These are phyloP conservation scores for Valencia hispanica DNA, from an alignment of 2,797 vertebrate genomes.

Conservation along the genomic window DNA sequence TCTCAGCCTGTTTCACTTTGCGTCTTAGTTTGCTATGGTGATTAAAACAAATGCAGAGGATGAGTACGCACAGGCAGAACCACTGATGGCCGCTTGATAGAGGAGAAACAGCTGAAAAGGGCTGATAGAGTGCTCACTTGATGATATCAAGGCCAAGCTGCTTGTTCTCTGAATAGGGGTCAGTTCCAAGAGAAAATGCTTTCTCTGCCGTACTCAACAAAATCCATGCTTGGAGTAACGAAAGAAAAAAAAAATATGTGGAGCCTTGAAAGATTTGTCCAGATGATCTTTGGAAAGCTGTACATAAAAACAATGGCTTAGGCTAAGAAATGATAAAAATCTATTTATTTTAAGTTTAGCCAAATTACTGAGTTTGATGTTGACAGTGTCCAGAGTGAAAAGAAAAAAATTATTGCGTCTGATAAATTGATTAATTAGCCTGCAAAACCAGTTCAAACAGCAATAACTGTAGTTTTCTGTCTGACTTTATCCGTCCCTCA, in stretches of 20 bases:
- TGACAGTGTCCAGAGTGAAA: conserved; percentile 6
- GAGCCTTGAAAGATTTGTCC: conserved; percentile 57
- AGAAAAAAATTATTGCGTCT: background rate
- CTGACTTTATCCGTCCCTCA: background rate
- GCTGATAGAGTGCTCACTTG: conserved; percentile 65
- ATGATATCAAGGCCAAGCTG: conserved; percentile 64
- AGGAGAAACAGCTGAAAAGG: conserved; percentile 66
- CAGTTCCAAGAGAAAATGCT: conserved; percentile 60
- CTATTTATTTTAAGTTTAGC: conserved; percentile 51
- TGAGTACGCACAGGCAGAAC: conserved; percentile 36
- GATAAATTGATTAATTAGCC: background rate
- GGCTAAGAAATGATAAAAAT: conserved; percentile 39
- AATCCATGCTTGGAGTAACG: conserved; percentile 46
- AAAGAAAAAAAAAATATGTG: conserved; percentile 8
- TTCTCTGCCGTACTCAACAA: conserved; percentile 47
- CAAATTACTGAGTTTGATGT: conserved; percentile 46
- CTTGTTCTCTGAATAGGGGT: conserved; percentile 73
- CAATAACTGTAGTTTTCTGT: background rate
- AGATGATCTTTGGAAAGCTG: conserved; percentile 63
- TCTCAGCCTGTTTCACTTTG: conserved; percentile 16
- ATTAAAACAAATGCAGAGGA: conserved; percentile 51
- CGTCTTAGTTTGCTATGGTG: conserved; percentile 35
- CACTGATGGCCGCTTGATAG: conserved; percentile 51
- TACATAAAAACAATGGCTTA: conserved; percentile 39
- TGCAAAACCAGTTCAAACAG: background rate